These are phyloP conservation scores for Corvus cornix DNA, from an alignment of 2,113 vertebrate genomes.

Conservation along the genomic window DNA sequence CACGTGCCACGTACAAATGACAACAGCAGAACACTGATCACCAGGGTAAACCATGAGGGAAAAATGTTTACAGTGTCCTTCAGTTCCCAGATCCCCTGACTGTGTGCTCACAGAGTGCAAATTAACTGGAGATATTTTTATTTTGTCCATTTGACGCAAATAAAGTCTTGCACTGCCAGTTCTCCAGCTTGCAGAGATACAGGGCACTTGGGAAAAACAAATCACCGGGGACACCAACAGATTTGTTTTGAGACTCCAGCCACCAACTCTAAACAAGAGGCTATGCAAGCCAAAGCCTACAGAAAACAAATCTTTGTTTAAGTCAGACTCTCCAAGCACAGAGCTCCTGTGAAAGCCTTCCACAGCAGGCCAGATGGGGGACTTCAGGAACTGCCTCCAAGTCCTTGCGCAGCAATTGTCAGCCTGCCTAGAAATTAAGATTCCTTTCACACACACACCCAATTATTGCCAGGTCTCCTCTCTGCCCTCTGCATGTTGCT, in stretches of 20 bases:
- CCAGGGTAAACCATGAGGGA: neutral
- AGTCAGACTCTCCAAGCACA: neutral
- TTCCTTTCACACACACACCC: constrained; percentile 42
- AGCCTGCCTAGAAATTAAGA: constrained; percentile 56
- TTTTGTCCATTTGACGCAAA: neutral
- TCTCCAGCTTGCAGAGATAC: neutral
- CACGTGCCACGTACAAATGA: neutral
- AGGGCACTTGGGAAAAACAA: neutral
- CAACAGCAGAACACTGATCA: neutral
- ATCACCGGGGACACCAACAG: neutral
- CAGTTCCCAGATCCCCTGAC: neutral
- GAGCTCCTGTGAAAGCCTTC: neutral
- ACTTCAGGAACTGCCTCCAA: constrained; percentile 30
- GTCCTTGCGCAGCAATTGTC: constrained; percentile 4
- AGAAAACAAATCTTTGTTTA: constrained; percentile 40
- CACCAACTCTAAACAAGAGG: constrained; percentile 18
- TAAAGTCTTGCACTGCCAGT: neutral
- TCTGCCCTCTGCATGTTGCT: neutral
- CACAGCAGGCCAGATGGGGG: neutral
- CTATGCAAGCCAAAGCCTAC: neutral
- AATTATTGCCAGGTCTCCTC: constrained; percentile 36
- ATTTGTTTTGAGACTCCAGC: neutral
- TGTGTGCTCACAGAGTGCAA: neutral
- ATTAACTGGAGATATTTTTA: neutral
- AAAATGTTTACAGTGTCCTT: neutral